These are phyloP conservation scores for Maconellicoccus hirsutus DNA, from an alignment of 1,140 invertebrate genomes.

Conservation along the genomic window DNA sequence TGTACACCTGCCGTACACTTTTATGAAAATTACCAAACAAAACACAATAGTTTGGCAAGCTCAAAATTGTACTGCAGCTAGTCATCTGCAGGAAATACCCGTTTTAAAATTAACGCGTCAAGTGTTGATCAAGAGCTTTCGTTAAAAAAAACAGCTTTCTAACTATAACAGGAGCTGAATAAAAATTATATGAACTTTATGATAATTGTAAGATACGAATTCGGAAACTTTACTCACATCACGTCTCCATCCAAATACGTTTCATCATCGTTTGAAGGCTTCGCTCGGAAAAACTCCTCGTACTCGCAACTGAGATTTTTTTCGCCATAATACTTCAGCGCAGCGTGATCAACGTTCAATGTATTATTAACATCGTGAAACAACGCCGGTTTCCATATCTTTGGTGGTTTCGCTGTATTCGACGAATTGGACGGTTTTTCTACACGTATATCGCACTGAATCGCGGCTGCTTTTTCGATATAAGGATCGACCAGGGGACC, in stretches of 20 bases:
- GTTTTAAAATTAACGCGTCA: no score
- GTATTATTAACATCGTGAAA: conserved; percentile 24
- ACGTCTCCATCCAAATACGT: no score
- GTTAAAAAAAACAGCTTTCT: no score
- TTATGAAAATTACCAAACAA: no score
- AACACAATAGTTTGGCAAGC: no score
- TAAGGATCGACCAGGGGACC: conserved; percentile 37
- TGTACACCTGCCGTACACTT: no score
- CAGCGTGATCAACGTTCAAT: conserved; percentile 25
- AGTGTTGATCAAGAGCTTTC: no score
- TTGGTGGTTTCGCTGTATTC: conserved; percentile 27
- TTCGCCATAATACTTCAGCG: conserved; percentile 25
- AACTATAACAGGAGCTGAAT: no score
- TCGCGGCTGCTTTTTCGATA: conserved; percentile 12
- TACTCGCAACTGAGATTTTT: conserved; percentile 24
- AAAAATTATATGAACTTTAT: no score
- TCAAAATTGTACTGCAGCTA: no score
- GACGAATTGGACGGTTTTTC: background rate
- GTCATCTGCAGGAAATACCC: no score
- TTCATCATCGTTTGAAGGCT: background rate
- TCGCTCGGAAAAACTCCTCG: background rate
- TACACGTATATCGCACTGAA: conserved; percentile 26
- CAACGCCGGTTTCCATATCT: conserved; percentile 26
- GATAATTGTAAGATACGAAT: no score
- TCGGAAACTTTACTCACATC: background rate